Conservation (phyloP, 2,797 vertebrate species). For the Propithecus deckenii region DNA sequence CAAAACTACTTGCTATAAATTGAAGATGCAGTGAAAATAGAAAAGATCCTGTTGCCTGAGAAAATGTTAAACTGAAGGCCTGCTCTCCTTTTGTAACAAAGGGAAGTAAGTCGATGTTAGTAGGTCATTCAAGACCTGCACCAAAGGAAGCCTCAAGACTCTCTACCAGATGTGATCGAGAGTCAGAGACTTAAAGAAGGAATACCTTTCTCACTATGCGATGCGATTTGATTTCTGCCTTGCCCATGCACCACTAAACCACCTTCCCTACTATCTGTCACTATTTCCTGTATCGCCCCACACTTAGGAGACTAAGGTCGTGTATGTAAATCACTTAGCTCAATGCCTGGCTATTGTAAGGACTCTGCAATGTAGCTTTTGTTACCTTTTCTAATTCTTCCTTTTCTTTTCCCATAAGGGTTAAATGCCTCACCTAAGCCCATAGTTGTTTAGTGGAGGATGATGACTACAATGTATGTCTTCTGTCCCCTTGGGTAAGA, state of each 20-base stretch:
- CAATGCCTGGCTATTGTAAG: neutral
- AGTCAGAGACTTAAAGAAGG: neutral
- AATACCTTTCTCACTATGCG: slow-evolving; percentile 7
- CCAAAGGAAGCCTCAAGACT: neutral
- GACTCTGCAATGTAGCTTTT: neutral
- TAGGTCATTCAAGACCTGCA: neutral
- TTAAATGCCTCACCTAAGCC: neutral
- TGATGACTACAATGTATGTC: neutral
- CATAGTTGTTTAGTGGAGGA: neutral
- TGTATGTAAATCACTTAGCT: neutral
- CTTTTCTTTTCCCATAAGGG: neutral
- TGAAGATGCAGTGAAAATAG: neutral
- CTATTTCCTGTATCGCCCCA: slow-evolving; percentile 21
- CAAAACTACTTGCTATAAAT: neutral
- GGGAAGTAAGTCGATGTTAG: neutral
- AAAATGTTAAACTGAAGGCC: neutral
- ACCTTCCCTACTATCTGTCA: slow-evolving; percentile 2
- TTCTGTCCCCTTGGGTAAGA: neutral
- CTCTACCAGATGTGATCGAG: neutral
- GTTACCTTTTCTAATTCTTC: slow-evolving; percentile 45
- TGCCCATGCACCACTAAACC: neutral
- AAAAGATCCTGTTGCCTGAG: neutral
- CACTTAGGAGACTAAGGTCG: slow-evolving; percentile 26
- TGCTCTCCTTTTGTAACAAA: neutral
- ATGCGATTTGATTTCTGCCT: neutral